These are phyloP conservation scores for Ictalurus furcatus DNA, from an alignment of 2,113 vertebrate genomes.

Conservation along the genomic window DNA sequence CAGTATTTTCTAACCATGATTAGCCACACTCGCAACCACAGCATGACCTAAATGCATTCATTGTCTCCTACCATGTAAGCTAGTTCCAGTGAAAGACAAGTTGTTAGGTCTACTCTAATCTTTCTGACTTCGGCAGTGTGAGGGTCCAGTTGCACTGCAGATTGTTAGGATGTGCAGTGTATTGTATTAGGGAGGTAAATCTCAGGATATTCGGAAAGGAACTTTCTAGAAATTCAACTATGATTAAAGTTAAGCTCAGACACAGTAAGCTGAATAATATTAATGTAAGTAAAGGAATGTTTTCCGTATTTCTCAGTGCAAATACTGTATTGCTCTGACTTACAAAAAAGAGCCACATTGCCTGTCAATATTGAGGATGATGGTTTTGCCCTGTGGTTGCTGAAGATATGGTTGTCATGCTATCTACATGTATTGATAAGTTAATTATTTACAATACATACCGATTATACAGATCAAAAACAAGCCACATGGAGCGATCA, in stretches of 20 bases:
- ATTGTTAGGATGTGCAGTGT: too few relatives aligned
- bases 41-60: background rate
- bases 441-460: background rate
- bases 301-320: too few relatives aligned
- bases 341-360: too few relatives aligned
- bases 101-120: background rate
- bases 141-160: background rate
- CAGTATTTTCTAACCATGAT: background rate
- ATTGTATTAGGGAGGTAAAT: background rate
- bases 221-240: background rate
- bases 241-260: too few relatives aligned
- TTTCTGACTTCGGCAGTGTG: background rate
- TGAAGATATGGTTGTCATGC: too few relatives aligned
- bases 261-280: too few relatives aligned
- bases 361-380: too few relatives aligned
- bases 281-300: too few relatives aligned
- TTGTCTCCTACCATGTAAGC: background rate
- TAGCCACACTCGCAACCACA: background rate
- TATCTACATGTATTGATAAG: too few relatives aligned
- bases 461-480: background rate
- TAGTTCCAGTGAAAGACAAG: background rate
- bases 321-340: too few relatives aligned
- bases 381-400: too few relatives aligned
- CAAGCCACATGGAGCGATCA: background rate
- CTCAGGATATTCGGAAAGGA: background rate